Evolutionary conservation across 2,888 invertebrate genomes (phyloP).

Genomic region (Nysson spinosus): DNA sequence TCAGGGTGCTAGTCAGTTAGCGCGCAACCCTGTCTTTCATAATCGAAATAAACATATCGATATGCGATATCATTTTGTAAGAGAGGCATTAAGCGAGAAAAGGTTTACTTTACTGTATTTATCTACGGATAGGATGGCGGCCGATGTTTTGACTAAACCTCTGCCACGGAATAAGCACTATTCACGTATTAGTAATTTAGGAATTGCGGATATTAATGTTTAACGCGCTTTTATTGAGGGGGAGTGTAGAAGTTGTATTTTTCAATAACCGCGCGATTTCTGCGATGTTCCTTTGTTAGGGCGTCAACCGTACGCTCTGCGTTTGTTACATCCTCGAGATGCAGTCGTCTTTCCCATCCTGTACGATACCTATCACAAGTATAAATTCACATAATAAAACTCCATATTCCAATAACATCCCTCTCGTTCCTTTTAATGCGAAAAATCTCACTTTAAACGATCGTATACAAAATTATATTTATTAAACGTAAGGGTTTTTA

Average conservation of each 20-base stretch:
- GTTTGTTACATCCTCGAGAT: too few species aligned
- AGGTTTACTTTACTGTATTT: constrained; percentile 1
- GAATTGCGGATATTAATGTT: neutral
- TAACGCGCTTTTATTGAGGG: neutral
- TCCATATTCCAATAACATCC: too few species aligned
- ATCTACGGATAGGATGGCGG: constrained; percentile 5
- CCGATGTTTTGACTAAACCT: constrained; percentile 14
- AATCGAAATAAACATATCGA: constrained; percentile 12
- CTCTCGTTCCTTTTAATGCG: too few species aligned
- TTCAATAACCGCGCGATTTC: too few species aligned
- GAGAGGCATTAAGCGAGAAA: constrained; percentile 1
- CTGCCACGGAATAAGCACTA: constrained; percentile 2
- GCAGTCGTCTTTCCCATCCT: too few species aligned
- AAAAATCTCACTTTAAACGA: too few species aligned
- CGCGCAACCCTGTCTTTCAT: constrained; percentile 3
- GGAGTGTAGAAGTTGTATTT: neutral
- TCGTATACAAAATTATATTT: too few species aligned
- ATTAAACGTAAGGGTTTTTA: too few species aligned
- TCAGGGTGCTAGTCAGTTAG: constrained; percentile 5
- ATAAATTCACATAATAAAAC: too few species aligned
- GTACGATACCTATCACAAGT: too few species aligned
- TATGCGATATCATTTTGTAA: constrained; percentile 7
- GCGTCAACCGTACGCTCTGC: too few species aligned
- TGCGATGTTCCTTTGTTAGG: too few species aligned
- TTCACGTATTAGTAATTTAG: neutral